Conservation (phyloP, 2,113 vertebrate species). For the Cheilinus undulatus region DNA sequence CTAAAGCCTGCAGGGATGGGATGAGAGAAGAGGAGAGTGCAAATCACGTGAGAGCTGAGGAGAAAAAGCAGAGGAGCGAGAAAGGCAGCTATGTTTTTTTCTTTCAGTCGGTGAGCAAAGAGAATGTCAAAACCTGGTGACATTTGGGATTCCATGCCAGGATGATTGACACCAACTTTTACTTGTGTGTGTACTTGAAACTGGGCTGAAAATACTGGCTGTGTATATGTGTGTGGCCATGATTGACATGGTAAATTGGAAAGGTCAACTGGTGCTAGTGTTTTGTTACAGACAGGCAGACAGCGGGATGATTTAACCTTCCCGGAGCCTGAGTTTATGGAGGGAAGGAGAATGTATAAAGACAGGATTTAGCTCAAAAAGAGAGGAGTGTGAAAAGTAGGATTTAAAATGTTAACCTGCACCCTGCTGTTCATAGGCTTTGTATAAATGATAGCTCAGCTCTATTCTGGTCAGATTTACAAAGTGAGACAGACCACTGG, state of each 20-base stretch:
- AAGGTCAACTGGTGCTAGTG: slow-evolving; percentile 75
- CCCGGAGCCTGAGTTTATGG: slow-evolving; percentile 27
- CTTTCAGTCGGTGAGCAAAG: slow-evolving; percentile 36
- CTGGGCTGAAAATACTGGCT: not conserved
- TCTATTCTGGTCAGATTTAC: slow-evolving; percentile 32
- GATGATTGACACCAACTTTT: slow-evolving; percentile 70
- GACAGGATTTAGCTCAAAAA: not conserved
- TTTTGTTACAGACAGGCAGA: slow-evolving; percentile 66
- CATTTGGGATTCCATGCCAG: slow-evolving; percentile 59
- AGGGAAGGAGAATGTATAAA: slow-evolving; percentile 14
- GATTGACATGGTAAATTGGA: slow-evolving; percentile 81
- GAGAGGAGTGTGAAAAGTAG: not conserved
- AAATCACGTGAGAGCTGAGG: slow-evolving; percentile 15
- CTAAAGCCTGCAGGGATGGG: not conserved
- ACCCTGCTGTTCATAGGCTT: slow-evolving; percentile 22
- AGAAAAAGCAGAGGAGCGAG: not conserved
- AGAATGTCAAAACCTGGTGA: slow-evolving; percentile 65
- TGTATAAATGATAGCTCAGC: slow-evolving; percentile 20
- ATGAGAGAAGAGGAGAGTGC: slow-evolving; percentile 6
- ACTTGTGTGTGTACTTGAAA: slow-evolving; percentile 33
- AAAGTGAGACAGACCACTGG: slow-evolving; percentile 26
- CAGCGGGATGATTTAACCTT: slow-evolving; percentile 58
- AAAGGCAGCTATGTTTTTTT: slow-evolving; percentile 9
- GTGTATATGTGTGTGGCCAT: slow-evolving; percentile 20
- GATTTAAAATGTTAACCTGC: slow-evolving; percentile 13